Evolutionary conservation across 2,888 invertebrate species (phyloP).

Genomic region (Sycophila texana): DNA sequence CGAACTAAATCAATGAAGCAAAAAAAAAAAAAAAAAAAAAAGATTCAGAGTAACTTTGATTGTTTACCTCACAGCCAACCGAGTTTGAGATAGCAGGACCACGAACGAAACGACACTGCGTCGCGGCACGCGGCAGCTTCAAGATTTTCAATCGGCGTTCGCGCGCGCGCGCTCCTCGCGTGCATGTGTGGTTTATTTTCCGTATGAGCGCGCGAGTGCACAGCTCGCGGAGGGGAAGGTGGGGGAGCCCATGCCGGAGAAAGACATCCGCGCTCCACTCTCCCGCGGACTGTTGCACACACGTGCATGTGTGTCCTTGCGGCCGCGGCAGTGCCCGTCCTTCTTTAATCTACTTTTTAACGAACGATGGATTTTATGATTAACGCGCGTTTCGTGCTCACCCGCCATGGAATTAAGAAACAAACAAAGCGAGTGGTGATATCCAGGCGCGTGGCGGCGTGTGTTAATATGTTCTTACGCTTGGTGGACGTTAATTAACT

Average conservation of each 20-base stretch:
- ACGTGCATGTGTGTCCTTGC: slow-evolving; percentile 19
- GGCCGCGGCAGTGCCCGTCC: neutral
- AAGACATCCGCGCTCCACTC: slow-evolving; percentile 10
- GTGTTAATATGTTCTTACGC: no score
- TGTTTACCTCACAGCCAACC: neutral
- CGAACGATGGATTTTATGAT: no score
- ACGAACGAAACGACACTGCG: slow-evolving; percentile 38
- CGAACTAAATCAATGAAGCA: no score
- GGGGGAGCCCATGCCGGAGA: neutral
- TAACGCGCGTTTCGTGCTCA: no score
- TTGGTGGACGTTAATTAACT: no score
- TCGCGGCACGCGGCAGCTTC: neutral
- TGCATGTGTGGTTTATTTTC: neutral
- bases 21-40: no score
- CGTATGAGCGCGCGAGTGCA: neutral
- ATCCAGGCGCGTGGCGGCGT: no score
- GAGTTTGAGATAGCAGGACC: slow-evolving; percentile 17
- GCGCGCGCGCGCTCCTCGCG: neutral
- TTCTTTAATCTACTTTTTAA: neutral
- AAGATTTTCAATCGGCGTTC: slow-evolving; percentile 50
- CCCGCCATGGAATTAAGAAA: no score
- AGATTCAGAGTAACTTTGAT: no score
- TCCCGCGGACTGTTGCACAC: neutral
- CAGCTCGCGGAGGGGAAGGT: neutral
- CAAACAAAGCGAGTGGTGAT: no score